Base-by-base conservation (phyloP, 2,888 invertebrate genomes). In the Tetramorium bicarinatum region DNA sequence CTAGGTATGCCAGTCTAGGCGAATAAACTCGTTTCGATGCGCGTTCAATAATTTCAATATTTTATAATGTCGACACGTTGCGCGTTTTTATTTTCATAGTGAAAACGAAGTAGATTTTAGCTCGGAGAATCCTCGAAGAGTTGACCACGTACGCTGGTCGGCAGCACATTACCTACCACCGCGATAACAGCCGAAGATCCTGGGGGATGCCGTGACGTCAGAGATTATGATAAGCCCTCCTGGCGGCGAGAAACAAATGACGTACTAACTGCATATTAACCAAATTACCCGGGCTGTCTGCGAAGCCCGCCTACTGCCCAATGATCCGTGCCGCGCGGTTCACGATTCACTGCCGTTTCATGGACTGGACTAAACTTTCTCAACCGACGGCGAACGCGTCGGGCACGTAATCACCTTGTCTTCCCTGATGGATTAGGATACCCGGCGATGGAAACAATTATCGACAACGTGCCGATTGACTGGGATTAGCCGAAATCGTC, bases 181-280 rank as follows among this genome's bases (percentile, higher is more conserved):
- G 25, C 47, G 79, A 79, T 59, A 79, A 79, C 79, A 79, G 34
- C 79, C 56, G 56, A 83, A 72, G 82, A 77, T 77, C 67, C 69
- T 59, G 66, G 29, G 67, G 41, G 79, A 38, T 71, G 85, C 80
- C 82, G 54, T 81, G 47, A 88, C 87, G 87, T 87, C 88, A 88
- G 88, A 91, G 90, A 92, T 92, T 91, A 90, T 87, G 92, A 92
- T 92, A 92, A 92, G 88, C 91, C 87, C 84, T 86, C 82, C 59
- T 74, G 82, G 84, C 85, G 89, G 90, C 76, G 90, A 91, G 92
- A 91, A 92, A 92, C 92, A 92, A 92, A 92, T 91, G 92, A 92
- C 90, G 89, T 90, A 92, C 90, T 92, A 90, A 92, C 88, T 91
- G 92, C 91, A 91, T 91, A 91, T 92, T 91, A 92, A 91, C 89